Conservation (phyloP, 1,140 invertebrate species). For the Leptinotarsa defecta region DNA sequence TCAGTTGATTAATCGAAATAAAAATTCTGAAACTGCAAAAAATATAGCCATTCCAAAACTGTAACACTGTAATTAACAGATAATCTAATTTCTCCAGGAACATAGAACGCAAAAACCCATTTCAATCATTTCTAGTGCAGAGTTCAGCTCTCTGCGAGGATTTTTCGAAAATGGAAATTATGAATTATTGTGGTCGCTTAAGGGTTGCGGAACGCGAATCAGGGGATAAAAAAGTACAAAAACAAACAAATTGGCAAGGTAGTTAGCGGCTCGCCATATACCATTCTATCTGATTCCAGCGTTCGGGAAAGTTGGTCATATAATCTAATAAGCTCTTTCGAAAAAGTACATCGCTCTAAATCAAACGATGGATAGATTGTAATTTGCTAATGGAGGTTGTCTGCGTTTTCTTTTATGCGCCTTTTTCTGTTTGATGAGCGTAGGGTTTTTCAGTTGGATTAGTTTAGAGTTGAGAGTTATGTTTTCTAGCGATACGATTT, state of each 20-base stretch:
- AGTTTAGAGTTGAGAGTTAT: neutral
- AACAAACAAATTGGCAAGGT: constrained; percentile 24
- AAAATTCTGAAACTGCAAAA: no score
- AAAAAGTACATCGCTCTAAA: constrained; percentile 26
- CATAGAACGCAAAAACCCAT: neutral
- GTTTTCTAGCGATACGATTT: neutral
- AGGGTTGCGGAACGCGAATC: constrained; percentile 21
- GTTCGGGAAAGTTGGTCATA: constrained; percentile 24
- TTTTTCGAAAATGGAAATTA: constrained; percentile 14
- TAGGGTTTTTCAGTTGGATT: constrained; percentile 3
- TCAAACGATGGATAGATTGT: constrained; percentile 24
- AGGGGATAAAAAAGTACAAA: constrained; percentile 10
- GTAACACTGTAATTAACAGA: no score
- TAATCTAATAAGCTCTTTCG: constrained; percentile 27
- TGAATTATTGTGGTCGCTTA: constrained; percentile 24
- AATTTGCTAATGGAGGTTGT: constrained; percentile 30
- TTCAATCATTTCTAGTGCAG: neutral
- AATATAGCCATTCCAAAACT: no score
- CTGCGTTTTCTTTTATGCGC: constrained; percentile 13
- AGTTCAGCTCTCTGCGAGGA: neutral
- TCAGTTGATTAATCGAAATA: no score
- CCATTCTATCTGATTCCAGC: constrained; percentile 16
- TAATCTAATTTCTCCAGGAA: no score
- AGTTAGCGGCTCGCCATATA: constrained; percentile 29
- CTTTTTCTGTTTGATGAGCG: constrained; percentile 18